Base-by-base conservation (phyloP, 2,888 invertebrate species). In the Entomobrya proxima region DNA sequence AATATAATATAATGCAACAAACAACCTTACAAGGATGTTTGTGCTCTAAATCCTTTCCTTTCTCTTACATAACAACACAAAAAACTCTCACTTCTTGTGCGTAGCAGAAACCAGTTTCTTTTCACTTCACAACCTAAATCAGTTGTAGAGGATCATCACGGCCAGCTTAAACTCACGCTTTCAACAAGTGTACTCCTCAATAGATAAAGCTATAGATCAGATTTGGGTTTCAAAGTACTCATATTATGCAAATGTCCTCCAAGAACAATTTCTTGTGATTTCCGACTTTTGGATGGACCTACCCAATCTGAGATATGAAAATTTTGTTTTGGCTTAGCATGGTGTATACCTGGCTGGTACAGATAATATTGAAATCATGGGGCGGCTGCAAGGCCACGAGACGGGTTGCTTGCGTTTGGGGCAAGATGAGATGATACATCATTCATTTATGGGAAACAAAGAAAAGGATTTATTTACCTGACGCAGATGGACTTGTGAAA, bases 401-500 rank as follows among this genome's bases (percentile, higher is more conserved):
- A 4, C 1, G 50, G 50, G 50, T 2, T 18, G 3, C 18, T 50
- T 50, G 2, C 50, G 61, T 0, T 32, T 0, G 85, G 85, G 85
- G 85, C 79, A 35, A 74, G n/a, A 13, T 85, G 85, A 85, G 85
- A 85, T 76, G 24, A 9, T n/a, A 30, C 32, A 0, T 32, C 44
- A 44, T 18, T 92, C 4, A 93, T 40, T 67, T 64, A 47, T 40
- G n/a, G 24, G 21, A 81, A 75, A 24, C 52, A 21, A 76, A 9
- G 58, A 80, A 47, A 61, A 32, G 24, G 47, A 30, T 27, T 37
- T 24, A 58, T 30, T 91, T 91, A 96, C 94, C 97, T 97, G 91
- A 97, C 95, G 93, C 99, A 99, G 91, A 98, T 95, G 84, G 98
- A 98, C 93, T 98, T 97, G 92, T 97, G 96, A 91, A 98, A 94